Evolutionary conservation across 2,797 vertebrate species (phyloP).

Genomic region (Aplochiton taeniatus): DNA sequence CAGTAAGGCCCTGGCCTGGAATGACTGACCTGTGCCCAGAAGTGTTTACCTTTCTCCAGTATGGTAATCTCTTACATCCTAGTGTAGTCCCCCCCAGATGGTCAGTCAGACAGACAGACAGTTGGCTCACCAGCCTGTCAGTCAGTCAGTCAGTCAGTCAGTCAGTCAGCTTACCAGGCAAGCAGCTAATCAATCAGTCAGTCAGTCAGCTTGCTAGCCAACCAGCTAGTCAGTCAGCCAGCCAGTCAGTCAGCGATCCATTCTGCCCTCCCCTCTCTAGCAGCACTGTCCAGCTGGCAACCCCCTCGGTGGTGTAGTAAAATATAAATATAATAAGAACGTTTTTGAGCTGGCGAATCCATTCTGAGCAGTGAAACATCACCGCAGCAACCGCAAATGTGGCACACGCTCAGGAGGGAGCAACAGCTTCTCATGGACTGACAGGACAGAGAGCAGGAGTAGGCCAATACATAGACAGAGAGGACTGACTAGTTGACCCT

Average conservation of each 20-base stretch:
- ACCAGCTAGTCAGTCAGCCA: too few relatives aligned
- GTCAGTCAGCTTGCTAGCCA: too few relatives aligned
- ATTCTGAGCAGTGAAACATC: conserved; percentile 88
- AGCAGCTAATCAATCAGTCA: neutral
- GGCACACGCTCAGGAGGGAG: conserved; percentile 72
- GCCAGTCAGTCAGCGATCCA: too few relatives aligned
- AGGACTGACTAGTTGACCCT: too few relatives aligned
- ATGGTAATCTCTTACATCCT: conserved; percentile 67
- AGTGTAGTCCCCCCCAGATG: too few relatives aligned
- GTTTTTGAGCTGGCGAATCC: conserved; percentile 87
- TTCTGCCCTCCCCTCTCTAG: conserved; percentile 46
- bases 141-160: conserved; percentile 51
- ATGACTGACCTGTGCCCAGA: conserved; percentile 32
- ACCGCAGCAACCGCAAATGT: conserved; percentile 82
- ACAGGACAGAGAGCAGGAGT: conserved; percentile 8
- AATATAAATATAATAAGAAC: conserved; percentile 89
- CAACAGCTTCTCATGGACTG: conserved; percentile 3
- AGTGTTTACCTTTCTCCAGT: conserved; percentile 61
- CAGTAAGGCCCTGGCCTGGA: too few relatives aligned
- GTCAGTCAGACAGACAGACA: conserved; percentile 51
- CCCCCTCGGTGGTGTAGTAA: conserved; percentile 81
- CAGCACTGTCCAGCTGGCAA: conserved; percentile 76
- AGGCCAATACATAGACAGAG: conserved; percentile 29
- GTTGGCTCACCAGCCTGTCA: too few relatives aligned
- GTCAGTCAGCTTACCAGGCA: conserved; percentile 24